Base-by-base conservation (phyloP, 2,888 invertebrate genomes). In the Hyppa rectilinea region DNA sequence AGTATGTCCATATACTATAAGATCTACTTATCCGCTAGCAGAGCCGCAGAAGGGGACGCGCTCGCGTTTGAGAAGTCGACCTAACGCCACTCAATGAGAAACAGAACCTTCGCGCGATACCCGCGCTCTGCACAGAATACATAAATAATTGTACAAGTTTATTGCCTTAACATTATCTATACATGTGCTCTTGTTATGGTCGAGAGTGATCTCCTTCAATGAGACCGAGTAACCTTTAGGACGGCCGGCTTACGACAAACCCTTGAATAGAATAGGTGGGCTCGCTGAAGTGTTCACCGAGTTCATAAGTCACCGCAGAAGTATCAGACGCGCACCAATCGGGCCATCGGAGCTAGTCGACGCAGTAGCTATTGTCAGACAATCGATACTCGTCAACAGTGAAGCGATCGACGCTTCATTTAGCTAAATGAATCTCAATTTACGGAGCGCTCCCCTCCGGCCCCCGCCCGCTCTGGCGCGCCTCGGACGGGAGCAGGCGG, bases 401-500 rank as follows among this genome's bases (percentile, higher is more conserved):
- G 29, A 49, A 55, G 38, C 70, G 61, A 77, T 62, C n/a, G 61
- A 29, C 45, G 75, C 43, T 64, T 75, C 53, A 72, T 75, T 75
- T 71, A 71, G 53, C 78, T 64, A 29, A 75, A 75, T 78, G 78
- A 78, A 50, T 78, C 29, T 72, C 75, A 75, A 75, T 75, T 78
- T 49, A 63, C 38, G 14, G 58, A 53, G 31, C 26, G 5, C 10
- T 4, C 45, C 7, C 10, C 29, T 0, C 26, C 4, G 2, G 7
- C 36, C 38, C 38, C 9, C 5, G 12, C 23, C 23, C 5, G 20
- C 38, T 1, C 43, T 0, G 4, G 23, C 50, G 10, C 26, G 60
- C 45, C n/a, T n/a, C n/a, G n/a, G n/a, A n/a, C n/a, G n/a, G n/a
- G n/a, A n/a, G n/a, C n/a, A n/a, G n/a, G n/a, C n/a, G n/a, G n/a